phyloP scores from a whole-genome alignment of 2,113 vertebrate genomes.

The Tragelaphus buxtoni region DNA sequence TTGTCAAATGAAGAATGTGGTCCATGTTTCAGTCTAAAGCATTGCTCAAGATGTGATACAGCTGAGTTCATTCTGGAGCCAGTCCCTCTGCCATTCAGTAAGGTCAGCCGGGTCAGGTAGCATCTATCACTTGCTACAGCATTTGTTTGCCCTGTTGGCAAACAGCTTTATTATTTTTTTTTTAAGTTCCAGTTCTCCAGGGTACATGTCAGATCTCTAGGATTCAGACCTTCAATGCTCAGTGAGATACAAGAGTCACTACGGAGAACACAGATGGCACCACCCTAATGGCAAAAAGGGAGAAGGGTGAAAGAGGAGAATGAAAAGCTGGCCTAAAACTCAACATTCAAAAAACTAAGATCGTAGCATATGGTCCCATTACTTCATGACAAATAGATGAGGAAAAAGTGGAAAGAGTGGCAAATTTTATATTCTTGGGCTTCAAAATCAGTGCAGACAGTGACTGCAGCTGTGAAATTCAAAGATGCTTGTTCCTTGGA shows the following conservation, averaged over 20 bases:
- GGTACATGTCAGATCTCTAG: background rate
- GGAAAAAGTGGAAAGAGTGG: background rate
- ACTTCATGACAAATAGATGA: background rate
- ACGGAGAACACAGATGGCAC: background rate
- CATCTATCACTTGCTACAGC: background rate
- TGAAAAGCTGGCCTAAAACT: background rate
- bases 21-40: background rate
- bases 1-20: background rate
- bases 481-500: background rate
- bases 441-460: background rate
- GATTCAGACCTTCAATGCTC: background rate
- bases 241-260: background rate
- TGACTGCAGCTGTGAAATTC: background rate
- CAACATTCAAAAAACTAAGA: background rate
- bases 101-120: background rate
- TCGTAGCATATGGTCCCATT: background rate
- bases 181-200: background rate
- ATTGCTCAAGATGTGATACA: background rate
- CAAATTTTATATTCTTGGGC: background rate
- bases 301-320: background rate
- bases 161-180: background rate
- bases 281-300: background rate
- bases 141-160: background rate
- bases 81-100: background rate
- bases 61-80: background rate